These are phyloP conservation scores for Centropus unirufus DNA, from an alignment of 2,113 vertebrate species.

Conservation along the genomic window DNA sequence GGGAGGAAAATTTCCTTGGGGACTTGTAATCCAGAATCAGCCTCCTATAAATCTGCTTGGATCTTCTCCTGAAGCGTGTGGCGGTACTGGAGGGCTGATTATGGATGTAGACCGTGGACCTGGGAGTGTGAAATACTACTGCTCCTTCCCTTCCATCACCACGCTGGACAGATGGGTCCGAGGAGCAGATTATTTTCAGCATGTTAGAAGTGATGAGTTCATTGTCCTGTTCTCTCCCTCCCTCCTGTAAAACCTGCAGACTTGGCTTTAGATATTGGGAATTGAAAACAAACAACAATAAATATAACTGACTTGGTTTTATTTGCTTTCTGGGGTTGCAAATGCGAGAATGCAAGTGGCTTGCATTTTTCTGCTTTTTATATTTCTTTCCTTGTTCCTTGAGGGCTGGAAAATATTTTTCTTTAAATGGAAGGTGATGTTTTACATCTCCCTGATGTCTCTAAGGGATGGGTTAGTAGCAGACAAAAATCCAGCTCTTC, in stretches of 20 bases:
- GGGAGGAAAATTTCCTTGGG: constrained; percentile 60
- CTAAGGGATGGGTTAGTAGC: neutral
- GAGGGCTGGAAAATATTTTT: neutral
- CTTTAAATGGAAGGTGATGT: neutral
- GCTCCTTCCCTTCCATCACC: constrained; percentile 7
- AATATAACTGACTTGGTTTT: neutral
- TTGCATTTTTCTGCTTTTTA: neutral
- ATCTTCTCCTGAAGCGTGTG: neutral
- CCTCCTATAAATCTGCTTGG: constrained; percentile 56
- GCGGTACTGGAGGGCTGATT: constrained; percentile 23
- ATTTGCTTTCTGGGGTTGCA: neutral
- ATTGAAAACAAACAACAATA: neutral
- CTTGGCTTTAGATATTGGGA: neutral
- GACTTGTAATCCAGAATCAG: constrained; percentile 52
- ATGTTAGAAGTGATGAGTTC: neutral
- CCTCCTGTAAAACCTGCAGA: neutral
- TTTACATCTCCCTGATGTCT: neutral
- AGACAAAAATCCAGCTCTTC: neutral
- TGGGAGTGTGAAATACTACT: constrained; percentile 46
- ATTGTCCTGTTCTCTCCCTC: neutral
- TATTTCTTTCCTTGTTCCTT: neutral
- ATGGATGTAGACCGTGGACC: neutral
- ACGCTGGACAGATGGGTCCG: neutral
- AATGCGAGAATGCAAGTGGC: accelerated
- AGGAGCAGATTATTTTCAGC: constrained; percentile 7